Conservation (phyloP, 1,140 invertebrate genomes). For the Pseudomyrmex flavicornis region DNA sequence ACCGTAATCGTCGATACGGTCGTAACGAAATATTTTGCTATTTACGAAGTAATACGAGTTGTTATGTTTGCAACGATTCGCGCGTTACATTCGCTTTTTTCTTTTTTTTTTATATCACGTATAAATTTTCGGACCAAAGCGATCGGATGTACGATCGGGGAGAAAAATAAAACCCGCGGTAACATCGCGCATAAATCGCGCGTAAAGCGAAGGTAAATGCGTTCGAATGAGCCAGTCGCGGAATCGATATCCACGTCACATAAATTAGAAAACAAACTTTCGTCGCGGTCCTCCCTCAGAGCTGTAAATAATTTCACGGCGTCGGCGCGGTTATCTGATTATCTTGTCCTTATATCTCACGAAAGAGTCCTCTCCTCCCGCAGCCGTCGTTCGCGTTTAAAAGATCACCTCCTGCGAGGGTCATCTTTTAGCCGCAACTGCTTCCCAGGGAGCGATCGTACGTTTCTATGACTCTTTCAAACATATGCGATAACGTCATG, state of each 20-base stretch:
- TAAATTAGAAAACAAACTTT: constrained; percentile 42
- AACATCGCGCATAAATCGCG: constrained; percentile 42
- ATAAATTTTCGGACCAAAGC: constrained; percentile 40
- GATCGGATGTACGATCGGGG: neutral
- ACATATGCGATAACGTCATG: constrained; percentile 43
- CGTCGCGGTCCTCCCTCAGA: neutral
- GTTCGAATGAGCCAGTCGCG: constrained; percentile 18
- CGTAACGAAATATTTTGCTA: constrained; percentile 36
- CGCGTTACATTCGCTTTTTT: constrained; percentile 31
- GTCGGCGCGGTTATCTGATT: constrained; percentile 37
- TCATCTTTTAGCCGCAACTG: constrained; percentile 58
- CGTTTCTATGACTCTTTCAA: constrained; percentile 64
- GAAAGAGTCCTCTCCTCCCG: neutral
- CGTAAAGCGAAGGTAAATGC: constrained; percentile 38
- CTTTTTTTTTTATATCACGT: constrained; percentile 4
- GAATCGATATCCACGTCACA: constrained; percentile 5
- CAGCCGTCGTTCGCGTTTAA: constrained; percentile 61
- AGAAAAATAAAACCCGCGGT: constrained; percentile 5
- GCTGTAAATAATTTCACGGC: constrained; percentile 21
- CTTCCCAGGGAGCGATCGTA: constrained; percentile 66
- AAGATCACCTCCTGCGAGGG: constrained; percentile 64
- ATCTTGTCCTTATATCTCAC: constrained; percentile 55
- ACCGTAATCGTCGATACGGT: neutral
- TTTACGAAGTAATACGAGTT: constrained; percentile 17
- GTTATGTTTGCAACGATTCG: constrained; percentile 38